Evolutionary conservation across 2,888 invertebrate species (phyloP).

Genomic region (Diadromus collaris): DNA sequence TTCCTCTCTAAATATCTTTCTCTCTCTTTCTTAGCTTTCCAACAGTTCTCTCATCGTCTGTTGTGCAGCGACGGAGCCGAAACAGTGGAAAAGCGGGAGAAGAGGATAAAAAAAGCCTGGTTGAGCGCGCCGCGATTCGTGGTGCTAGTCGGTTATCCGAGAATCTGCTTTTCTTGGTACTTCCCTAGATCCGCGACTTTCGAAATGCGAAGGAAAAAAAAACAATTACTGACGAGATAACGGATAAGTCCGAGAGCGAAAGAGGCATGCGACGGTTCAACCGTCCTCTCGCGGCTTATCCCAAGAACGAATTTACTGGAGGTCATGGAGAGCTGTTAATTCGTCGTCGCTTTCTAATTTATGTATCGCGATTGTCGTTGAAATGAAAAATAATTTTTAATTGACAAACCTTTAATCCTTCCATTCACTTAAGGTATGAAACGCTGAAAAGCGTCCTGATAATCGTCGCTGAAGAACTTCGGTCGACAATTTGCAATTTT

Average conservation of each 20-base stretch:
- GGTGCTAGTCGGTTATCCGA: conserved; percentile 48
- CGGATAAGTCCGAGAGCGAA: conserved; percentile 1
- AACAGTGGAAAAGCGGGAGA: neutral
- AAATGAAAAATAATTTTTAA: neutral
- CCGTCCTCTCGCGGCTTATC: neutral
- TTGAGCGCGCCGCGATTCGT: conserved; percentile 46
- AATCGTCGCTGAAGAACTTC: too few species aligned
- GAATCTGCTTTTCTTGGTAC: conserved; percentile 53
- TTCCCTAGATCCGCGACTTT: conserved; percentile 28
- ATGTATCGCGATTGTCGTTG: neutral
- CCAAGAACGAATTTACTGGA: neutral
- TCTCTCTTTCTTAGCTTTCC: conserved; percentile 1
- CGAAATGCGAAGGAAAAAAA: conserved; percentile 8
- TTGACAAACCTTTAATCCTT: too few species aligned
- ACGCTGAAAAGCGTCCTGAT: too few species aligned
- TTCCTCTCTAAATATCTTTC: conserved; percentile 20
- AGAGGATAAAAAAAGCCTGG: conserved; percentile 37
- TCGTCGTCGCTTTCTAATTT: neutral
- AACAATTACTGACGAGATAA: neutral
- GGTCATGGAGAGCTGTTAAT: neutral
- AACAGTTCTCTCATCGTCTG: conserved; percentile 19
- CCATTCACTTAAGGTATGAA: too few species aligned
- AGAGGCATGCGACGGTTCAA: neutral
- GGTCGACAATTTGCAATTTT: too few species aligned
- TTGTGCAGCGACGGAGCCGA: conserved; percentile 28